Evolutionary conservation across 2,113 vertebrate species (phyloP).

Genomic region (Craseonycteris thonglongyai): DNA sequence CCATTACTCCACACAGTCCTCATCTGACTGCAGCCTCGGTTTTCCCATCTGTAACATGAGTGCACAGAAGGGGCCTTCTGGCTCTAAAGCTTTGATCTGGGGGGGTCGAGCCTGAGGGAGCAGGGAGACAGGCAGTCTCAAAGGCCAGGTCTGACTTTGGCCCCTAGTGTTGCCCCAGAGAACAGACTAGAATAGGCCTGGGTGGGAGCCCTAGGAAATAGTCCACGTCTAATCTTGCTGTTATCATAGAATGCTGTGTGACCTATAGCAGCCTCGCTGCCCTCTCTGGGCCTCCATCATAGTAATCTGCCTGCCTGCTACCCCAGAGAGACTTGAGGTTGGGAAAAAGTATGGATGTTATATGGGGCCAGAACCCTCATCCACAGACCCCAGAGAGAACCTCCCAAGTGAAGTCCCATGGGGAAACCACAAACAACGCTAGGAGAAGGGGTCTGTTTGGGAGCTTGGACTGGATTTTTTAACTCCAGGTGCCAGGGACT

Average conservation of each 20-base stretch:
- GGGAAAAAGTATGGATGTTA: neutral
- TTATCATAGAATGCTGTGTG: neutral
- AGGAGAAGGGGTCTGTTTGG: neutral
- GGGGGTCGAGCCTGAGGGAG: neutral
- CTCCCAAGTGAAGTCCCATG: too few relatives aligned
- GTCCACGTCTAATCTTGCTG: neutral
- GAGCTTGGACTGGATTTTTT: neutral
- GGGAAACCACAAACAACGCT: fast-evolving
- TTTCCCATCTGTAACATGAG: neutral
- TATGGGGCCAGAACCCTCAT: neutral
- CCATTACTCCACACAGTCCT: neutral
- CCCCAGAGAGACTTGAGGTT: neutral
- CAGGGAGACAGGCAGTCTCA: neutral
- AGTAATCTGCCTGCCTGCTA: neutral
- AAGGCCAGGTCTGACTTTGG: neutral
- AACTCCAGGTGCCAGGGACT: neutral
- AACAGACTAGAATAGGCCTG: neutral
- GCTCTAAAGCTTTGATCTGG: neutral
- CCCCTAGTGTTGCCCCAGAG: neutral
- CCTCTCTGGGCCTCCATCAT: neutral
- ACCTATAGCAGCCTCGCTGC: neutral
- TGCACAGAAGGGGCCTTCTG: neutral
- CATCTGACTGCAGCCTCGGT: neutral
- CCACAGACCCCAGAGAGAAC: neutral
- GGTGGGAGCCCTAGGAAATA: neutral